A percentile compares a stretch with the other conserved stretches of the same genome.
Evolutionary conservation across 2,113 vertebrate species (phyloP).

Genomic region (Nicator chloris): DNA sequence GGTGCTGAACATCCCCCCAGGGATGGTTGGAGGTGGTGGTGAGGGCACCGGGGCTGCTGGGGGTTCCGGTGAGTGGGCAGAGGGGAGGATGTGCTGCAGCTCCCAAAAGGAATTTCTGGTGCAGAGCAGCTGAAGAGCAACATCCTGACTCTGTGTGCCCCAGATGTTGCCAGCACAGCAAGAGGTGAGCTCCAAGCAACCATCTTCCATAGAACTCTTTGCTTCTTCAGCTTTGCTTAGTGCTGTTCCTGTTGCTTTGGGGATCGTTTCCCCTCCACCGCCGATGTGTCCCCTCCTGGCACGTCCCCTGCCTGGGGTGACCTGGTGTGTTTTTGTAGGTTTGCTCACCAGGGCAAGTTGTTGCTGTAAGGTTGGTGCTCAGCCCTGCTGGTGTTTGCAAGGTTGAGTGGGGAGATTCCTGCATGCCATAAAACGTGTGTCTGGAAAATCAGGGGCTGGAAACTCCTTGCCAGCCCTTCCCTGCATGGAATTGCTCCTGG

Average conservation of each 20-base stretch:
- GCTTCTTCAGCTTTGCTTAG: not conserved
- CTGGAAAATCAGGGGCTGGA: not conserved
- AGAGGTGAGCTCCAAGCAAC: not conserved
- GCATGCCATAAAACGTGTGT: fast-evolving
- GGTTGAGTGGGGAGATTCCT: not conserved
- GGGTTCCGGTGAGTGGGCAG: not conserved
- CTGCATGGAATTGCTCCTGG: not conserved
- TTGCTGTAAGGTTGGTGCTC: not conserved
- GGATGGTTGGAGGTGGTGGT: fast-evolving
- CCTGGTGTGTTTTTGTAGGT: not conserved
- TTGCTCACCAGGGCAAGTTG: not conserved
- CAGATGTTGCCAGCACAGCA: not conserved
- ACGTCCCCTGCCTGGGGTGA: fast-evolving
- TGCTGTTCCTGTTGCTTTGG: fast-evolving
- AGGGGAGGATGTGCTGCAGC: not conserved
- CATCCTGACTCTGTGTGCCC: not conserved
- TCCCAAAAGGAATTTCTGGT: fast-evolving
- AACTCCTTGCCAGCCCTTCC: not conserved
- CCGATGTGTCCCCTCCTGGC: fast-evolving
- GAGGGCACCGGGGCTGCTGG: fast-evolving
- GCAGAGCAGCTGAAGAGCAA: not conserved
- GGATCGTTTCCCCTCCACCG: not conserved
- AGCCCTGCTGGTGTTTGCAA: not conserved
- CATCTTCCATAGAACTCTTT: not conserved
- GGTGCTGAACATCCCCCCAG: not conserved